These are phyloP conservation scores for Helostoma temminkii DNA, from an alignment of 2,797 vertebrate species.

Conservation along the genomic window DNA sequence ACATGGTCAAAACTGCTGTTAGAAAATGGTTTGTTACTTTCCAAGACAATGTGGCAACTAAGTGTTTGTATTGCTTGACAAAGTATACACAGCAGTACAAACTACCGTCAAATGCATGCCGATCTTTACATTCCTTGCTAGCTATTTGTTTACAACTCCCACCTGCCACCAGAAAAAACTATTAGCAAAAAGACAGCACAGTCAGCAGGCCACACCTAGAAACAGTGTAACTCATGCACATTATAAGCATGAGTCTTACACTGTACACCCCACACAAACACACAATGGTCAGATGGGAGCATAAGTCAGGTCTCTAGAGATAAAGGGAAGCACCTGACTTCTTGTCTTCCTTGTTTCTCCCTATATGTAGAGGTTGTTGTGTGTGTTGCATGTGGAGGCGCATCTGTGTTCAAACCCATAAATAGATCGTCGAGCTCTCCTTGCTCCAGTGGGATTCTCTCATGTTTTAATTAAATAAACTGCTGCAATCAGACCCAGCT, in stretches of 20 bases:
- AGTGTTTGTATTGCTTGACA: background rate
- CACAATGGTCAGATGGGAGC: conserved; percentile 25
- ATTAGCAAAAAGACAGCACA: background rate
- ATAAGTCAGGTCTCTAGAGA: conserved; percentile 53
- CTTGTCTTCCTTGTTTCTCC: conserved; percentile 60
- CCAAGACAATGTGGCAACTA: background rate
- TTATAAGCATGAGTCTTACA: conserved; percentile 4
- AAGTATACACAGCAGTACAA: background rate
- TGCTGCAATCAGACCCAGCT: conserved; percentile 79
- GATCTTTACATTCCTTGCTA: background rate
- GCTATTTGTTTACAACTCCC: conserved; percentile 16
- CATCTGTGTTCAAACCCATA: conserved; percentile 73
- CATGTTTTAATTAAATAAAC: conserved; percentile 86
- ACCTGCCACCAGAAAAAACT: conserved; percentile 19
- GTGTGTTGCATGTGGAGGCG: conserved; percentile 35
- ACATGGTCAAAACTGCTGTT: background rate
- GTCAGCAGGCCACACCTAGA: conserved; percentile 14
- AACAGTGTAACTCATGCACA: background rate
- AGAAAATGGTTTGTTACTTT: background rate
- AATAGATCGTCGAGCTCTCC: conserved; percentile 73
- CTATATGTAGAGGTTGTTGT: conserved; percentile 52
- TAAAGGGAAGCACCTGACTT: conserved; percentile 71
- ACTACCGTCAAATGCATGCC: background rate
- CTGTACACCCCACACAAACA: background rate
- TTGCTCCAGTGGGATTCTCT: conserved; percentile 79